Evolutionary conservation across 2,888 invertebrate genomes (phyloP), one percentile per base, ranked within the genome.

Genomic region (Hetaerina titia): DNA sequence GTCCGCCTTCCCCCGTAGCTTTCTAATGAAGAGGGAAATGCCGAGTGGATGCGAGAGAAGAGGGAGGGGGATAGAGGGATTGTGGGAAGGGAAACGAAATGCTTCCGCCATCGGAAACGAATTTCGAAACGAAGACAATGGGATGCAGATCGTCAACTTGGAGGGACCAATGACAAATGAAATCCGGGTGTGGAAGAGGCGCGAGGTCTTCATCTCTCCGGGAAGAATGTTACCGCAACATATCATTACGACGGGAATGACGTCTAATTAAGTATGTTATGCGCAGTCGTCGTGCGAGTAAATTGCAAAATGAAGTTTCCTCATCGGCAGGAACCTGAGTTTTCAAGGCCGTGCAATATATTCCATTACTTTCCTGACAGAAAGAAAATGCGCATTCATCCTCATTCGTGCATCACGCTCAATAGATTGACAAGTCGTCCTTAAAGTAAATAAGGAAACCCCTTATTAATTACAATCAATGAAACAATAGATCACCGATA

Each of bases 111-210:
- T 31, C 81, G 81, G 25, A 31, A 31, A 31, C 81, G n/a, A 31
- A 81, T 81, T 81, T 31, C 81, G 81, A 81, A 81, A 81, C 69
- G 5, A 31, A 81, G 81, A 81, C 81, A 81, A 81, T 81, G 31
- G 81, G 81, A 2, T 15, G n/a, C 11, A 81, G 81, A 69, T 69
- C 69, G 17, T 69, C 69, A 22, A 22, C 13, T 81, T 25, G 81
- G 25, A 81, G 25, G 11, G 81, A 11, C 81, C 81, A 81, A 81
- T 81, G 81, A 81, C 31, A 31, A 31, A 22, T 81, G 81, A 13
- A 81, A 31, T 81, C 81, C 81, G 81, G 69, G 19, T 69, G 60
- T 17, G 60, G 5, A 60, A 60, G 60, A 5, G 60, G 60, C 17
- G 11, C 5, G 11, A 60, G 11, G 11, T 60, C 60, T 60, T 60